Conservation (phyloP, 2,797 vertebrate species). For the Falco concolor region DNA sequence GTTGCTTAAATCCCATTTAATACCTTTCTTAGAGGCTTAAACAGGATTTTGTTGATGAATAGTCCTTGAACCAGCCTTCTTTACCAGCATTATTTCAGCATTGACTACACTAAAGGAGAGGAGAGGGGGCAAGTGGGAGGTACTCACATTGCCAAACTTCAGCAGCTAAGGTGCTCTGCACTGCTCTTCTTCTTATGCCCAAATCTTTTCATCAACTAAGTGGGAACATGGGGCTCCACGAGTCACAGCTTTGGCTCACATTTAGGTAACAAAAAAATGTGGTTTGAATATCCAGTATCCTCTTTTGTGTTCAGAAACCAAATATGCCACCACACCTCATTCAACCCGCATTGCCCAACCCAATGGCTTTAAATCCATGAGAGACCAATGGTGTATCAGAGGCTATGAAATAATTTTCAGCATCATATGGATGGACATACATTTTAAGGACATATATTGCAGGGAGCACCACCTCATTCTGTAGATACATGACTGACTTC, state of each 20-base stretch:
- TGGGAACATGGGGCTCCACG: not conserved
- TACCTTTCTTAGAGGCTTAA: slow-evolving; percentile 27
- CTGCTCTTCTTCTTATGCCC: not conserved
- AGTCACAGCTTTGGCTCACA: not conserved
- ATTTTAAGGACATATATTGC: not conserved
- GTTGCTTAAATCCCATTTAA: slow-evolving; percentile 29
- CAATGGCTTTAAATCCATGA: not conserved
- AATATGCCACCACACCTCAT: not conserved
- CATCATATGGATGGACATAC: not conserved
- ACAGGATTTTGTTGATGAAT: slow-evolving; percentile 1
- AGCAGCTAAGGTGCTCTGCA: not conserved
- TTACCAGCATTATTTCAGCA: not conserved
- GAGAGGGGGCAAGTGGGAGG: not conserved
- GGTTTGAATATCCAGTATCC: not conserved
- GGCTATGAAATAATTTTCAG: not conserved
- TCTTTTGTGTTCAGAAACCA: not conserved
- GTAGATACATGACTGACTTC: not conserved
- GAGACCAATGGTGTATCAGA: not conserved
- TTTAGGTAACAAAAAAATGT: not conserved
- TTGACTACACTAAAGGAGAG: not conserved
- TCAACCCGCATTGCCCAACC: not conserved
- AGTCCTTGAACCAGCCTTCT: not conserved
- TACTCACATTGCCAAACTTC: not conserved
- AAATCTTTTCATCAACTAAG: not conserved
- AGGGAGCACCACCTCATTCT: not conserved